Percentiles rank a stretch among this genome's conserved stretches.
phyloP scores from a whole-genome alignment of 37 sponge, comb jelly and placozoan species.

The Geodia barretti region DNA sequence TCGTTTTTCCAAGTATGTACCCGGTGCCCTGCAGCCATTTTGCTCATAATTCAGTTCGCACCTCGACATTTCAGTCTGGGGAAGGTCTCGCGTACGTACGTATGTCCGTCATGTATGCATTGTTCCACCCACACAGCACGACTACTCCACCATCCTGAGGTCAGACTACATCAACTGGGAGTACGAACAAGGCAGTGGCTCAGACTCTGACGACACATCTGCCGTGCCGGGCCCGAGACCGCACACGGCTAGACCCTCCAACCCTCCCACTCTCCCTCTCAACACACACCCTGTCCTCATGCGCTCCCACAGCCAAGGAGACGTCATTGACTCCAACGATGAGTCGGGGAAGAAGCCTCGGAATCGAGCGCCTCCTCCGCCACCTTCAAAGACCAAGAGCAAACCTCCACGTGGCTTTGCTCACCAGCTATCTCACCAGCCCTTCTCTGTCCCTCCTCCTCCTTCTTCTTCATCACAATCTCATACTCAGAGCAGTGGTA shows the following conservation, averaged over 20 bases:
- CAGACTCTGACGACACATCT: background rate
- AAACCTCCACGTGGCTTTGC: background rate
- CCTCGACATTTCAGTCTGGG: background rate
- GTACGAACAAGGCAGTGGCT: background rate
- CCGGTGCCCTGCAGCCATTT: too few relatives aligned
- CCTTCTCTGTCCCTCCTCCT: too few relatives aligned
- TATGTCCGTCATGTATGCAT: slow-evolving; percentile 2
- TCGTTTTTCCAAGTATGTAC: too few relatives aligned
- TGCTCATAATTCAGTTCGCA: too few relatives aligned
- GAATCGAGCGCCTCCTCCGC: slow-evolving; percentile 50
- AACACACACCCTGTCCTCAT: slow-evolving; percentile 31
- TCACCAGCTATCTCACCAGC: background rate
- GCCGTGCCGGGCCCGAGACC: background rate
- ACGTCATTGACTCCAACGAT: background rate
- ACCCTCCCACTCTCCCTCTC: slow-evolving; percentile 24
- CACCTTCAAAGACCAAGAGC: slow-evolving; percentile 1
- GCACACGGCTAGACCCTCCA: background rate
- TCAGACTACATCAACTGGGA: slow-evolving; percentile 44
- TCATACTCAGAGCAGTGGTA: background rate
- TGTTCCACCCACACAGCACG: background rate
- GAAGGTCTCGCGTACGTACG: background rate
- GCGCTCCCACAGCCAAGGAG: slow-evolving; percentile 21
- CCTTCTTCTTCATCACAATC: too few relatives aligned
- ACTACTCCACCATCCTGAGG: background rate
- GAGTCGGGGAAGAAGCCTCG: slow-evolving; percentile 3